Evolutionary conservation across 2,888 invertebrate species (phyloP), one percentile per base, ranked within the genome.

Genomic region (Helleia helle): DNA sequence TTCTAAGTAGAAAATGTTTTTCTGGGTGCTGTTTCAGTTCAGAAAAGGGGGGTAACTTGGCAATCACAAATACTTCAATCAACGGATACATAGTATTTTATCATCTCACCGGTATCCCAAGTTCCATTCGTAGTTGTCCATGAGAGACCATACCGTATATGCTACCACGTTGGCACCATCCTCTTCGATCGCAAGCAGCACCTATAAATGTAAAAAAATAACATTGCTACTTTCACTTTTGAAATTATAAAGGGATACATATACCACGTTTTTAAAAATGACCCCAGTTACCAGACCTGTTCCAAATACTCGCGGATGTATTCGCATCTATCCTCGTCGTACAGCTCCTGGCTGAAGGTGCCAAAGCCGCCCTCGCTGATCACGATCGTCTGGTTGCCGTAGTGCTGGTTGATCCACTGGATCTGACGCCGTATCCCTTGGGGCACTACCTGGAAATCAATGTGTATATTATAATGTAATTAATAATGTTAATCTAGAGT

Each of bases 91-190:
- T 1, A 3, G 24, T 24, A 24, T 24, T 24, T 24, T 24, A 24
- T 24, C n/a, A n/a, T n/a, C n/a, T 18, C 5, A 26, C 29, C 15
- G 13, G 8, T 29, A 14, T 14, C 29, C 29, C 8, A 14, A 12
- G n/a, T n/a, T 29, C 29, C 29, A 29, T 14, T 29, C 29, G 8
- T 29, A 29, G 58, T 91, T 91, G 61, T 94, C 93, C 86, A 93
- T 87, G 26, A 93, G 66, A 36, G 90, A 89, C 92, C 93, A 93
- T 26, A 87, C 87, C 3, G 90, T 87, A 62, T 92, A 94, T 0
- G 89, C 90, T 8, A 73, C 76, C 1, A 90, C 73, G 50, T 88
- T 87, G 27, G 86, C 86, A 1, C 79, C 84, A 56, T 89, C 88
- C 49, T 86, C 72, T 1, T 59, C 46, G 4, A 70, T 65, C 1